Conservation (phyloP, 2,888 invertebrate genomes). For the Leptopilina syphax region DNA sequence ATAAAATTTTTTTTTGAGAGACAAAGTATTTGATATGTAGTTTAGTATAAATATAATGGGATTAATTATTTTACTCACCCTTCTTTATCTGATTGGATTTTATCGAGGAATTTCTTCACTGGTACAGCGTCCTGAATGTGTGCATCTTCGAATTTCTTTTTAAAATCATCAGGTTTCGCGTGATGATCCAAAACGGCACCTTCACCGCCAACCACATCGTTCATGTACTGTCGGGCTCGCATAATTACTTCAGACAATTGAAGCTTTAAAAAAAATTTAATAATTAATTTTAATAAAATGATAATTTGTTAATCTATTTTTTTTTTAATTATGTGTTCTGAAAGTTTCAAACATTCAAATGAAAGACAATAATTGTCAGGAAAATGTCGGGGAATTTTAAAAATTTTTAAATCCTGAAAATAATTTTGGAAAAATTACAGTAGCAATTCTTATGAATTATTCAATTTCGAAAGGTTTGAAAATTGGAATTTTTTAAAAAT, state of each 20-base stretch:
- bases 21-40: too few species aligned
- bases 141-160: slow-evolving; percentile 87
- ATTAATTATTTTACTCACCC: slow-evolving; percentile 82
- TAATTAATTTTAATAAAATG: neutral
- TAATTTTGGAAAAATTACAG: too few species aligned
- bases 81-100: slow-evolving; percentile 94
- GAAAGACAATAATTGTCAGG: too few species aligned
- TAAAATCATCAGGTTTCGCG: slow-evolving; percentile 91
- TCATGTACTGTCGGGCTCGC: slow-evolving; percentile 95
- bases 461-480: too few species aligned
- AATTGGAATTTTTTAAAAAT: too few species aligned
- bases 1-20: neutral
- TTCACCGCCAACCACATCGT: slow-evolving; percentile 91
- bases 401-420: too few species aligned
- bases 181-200: slow-evolving; percentile 93
- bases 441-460: too few species aligned
- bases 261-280: slow-evolving; percentile 80
- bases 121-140: slow-evolving; percentile 87
- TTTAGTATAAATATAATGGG: neutral
- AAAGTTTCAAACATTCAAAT: too few species aligned
- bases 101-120: slow-evolving; percentile 92
- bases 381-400: too few species aligned
- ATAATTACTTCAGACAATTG: slow-evolving; percentile 98
- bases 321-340: too few species aligned
- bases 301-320: too few species aligned